Percentiles rank a stretch among this genome's conserved stretches.
phyloP scores from a whole-genome alignment of 2,797 vertebrate genomes.

The Aulostomus chinensis region DNA sequence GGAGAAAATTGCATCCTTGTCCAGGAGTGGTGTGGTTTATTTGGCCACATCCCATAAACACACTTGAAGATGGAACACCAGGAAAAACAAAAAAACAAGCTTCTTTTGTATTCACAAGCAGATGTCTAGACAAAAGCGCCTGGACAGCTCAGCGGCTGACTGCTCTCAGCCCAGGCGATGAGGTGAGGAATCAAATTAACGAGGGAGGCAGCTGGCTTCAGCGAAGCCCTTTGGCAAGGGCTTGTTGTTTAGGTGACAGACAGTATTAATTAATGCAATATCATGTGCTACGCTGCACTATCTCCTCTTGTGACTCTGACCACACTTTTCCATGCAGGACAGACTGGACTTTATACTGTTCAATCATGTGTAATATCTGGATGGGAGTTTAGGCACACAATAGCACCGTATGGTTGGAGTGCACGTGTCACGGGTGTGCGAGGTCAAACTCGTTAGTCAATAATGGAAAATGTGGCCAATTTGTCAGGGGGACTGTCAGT shows the following conservation, averaged over 20 bases:
- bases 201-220: conserved; percentile 61
- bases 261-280: conserved; percentile 58
- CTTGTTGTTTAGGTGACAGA: conserved; percentile 61
- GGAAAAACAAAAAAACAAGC: conserved; percentile 27
- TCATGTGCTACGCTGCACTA: conserved; percentile 43
- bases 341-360: not conserved
- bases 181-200: conserved; percentile 71
- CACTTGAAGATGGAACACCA: conserved; percentile 9
- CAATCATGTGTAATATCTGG: no score
- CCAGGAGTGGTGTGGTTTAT: not conserved
- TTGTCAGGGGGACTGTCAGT: no score
- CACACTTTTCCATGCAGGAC: not conserved
- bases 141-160: conserved; percentile 35
- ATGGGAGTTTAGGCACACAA: no score
- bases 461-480: no score
- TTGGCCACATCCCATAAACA: conserved; percentile 13
- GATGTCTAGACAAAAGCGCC: conserved; percentile 51
- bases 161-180: conserved; percentile 22
- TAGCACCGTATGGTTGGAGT: no score
- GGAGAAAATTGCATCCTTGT: not conserved
- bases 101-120: conserved; percentile 39
- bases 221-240: conserved; percentile 49
- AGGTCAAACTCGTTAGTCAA: no score
- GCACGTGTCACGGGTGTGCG: no score
- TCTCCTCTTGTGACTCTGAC: conserved; percentile 33